These are phyloP conservation scores for Cephus spinipes DNA, from an alignment of 2,888 invertebrate genomes.

Conservation along the genomic window DNA sequence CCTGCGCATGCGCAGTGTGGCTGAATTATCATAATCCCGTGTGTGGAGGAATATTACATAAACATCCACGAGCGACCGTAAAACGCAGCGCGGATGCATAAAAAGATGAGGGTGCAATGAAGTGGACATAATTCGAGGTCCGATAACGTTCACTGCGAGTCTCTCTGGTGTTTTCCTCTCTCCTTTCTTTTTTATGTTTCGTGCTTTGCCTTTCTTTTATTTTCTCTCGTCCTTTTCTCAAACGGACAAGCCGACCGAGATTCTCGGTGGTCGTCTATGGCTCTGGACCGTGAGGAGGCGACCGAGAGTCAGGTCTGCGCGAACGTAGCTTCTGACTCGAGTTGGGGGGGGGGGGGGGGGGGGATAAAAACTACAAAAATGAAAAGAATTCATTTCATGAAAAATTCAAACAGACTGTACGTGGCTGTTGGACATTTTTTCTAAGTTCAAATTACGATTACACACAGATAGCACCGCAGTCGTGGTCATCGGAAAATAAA, in stretches of 20 bases:
- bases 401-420: background rate
- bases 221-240: background rate
- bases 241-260: background rate
- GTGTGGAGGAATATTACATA: slow-evolving; percentile 6
- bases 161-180: background rate
- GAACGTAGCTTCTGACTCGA: no score
- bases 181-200: background rate
- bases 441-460: background rate
- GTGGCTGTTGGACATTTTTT: background rate
- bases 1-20: background rate
- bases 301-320: background rate
- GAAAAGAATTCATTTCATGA: background rate
- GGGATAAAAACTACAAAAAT: no score
- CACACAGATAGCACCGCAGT: no score
- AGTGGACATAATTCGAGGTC: slow-evolving; percentile 18
- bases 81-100: slow-evolving; percentile 12
- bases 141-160: slow-evolving; percentile 8
- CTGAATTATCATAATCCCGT: slow-evolving; percentile 20
- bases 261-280: background rate
- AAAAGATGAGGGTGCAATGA: slow-evolving; percentile 14
- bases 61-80: slow-evolving; percentile 5
- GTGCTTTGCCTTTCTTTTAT: background rate
- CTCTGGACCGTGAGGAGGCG: background rate
- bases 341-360: no score
- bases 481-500: background rate